Evolutionary conservation across 2,888 invertebrate species (phyloP).

Genomic region (Mamestra brassicae): DNA sequence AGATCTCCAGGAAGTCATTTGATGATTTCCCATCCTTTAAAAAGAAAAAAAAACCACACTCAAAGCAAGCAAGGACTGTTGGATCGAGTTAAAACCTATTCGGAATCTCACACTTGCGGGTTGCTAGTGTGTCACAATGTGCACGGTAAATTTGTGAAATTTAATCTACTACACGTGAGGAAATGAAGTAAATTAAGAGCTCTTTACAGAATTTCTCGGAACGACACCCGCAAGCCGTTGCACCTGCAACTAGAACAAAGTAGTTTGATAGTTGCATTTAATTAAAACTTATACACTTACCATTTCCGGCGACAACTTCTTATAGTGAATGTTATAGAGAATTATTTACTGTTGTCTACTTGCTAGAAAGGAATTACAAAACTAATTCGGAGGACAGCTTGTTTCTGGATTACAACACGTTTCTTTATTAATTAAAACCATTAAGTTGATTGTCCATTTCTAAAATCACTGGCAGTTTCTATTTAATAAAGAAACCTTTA

Average conservation of each 20-base stretch:
- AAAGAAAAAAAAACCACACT: background rate
- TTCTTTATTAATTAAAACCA: too few relatives aligned
- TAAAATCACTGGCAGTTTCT: background rate
- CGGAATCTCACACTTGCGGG: background rate
- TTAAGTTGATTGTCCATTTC: background rate
- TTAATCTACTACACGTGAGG: background rate
- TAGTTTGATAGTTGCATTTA: conserved; percentile 15
- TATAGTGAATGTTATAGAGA: too few relatives aligned
- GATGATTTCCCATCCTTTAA: too few relatives aligned
- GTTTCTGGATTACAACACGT: background rate
- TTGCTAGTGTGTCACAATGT: background rate
- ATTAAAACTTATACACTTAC: conserved; percentile 29
- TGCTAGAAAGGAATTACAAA: background rate
- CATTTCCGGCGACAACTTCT: background rate
- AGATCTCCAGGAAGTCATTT: too few relatives aligned
- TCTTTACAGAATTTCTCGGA: background rate
- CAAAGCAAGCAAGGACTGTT: background rate
- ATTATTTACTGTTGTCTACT: background rate
- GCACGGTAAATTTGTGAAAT: background rate
- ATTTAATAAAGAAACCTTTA: background rate
- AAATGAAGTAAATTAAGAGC: conserved; percentile 2
- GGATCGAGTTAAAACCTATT: background rate
- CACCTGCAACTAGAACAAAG: conserved; percentile 13
- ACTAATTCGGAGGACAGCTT: background rate
- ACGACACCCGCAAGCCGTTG: background rate